Evolutionary conservation across 1,140 invertebrate genomes (phyloP).

Genomic region (Pteromalus puparum): DNA sequence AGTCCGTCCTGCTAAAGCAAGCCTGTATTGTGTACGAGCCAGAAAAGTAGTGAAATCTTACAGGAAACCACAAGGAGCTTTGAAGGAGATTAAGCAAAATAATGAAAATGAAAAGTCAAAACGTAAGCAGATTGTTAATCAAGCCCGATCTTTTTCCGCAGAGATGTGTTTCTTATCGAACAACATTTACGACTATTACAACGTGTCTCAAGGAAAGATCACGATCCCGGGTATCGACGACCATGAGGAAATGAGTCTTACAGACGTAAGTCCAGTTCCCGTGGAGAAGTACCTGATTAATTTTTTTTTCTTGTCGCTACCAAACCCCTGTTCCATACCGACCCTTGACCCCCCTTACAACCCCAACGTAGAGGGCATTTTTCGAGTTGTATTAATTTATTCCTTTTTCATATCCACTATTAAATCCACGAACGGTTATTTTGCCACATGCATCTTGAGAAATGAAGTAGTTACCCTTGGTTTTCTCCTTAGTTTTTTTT

Average conservation of each 20-base stretch:
- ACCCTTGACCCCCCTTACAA: conserved; percentile 32
- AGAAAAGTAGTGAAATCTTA: not conserved
- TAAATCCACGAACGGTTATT: conserved; percentile 21
- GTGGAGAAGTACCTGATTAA: not conserved
- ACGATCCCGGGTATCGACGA: conserved; percentile 87
- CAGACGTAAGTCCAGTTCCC: conserved; percentile 80
- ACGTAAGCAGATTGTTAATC: conserved; percentile 48
- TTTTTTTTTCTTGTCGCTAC: conserved; percentile 34
- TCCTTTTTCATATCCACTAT: conserved; percentile 16
- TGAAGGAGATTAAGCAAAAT: not conserved
- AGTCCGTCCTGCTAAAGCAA: not conserved
- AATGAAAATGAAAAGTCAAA: not conserved
- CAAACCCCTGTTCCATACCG: not conserved
- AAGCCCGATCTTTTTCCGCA: conserved; percentile 71
- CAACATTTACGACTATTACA: conserved; percentile 83
- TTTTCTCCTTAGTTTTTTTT: conserved; percentile 19
- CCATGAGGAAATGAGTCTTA: conserved; percentile 83
- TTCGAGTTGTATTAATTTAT: conserved; percentile 14
- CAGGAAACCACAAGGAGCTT: conserved; percentile 16
- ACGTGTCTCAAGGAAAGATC: conserved; percentile 86
- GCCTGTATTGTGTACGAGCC: not conserved
- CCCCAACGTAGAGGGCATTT: conserved; percentile 27
- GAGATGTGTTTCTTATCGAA: conserved; percentile 77
- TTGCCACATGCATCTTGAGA: not conserved
- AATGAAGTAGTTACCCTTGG: conserved; percentile 27